Conservation (phyloP, 2,113 vertebrate species). For the Panthera tigris region DNA sequence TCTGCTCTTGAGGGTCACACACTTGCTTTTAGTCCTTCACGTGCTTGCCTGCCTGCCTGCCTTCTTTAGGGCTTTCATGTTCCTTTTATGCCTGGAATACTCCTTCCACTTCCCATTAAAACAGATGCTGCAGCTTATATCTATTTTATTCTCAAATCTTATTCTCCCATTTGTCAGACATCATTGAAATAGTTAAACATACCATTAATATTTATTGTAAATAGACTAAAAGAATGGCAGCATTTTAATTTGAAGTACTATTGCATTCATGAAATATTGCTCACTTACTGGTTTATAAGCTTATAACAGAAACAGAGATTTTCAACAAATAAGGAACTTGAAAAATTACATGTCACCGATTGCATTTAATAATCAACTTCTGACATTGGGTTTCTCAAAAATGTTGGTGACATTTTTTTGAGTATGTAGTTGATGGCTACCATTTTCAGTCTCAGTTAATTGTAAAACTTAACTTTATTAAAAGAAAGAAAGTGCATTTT, state of each 20-base stretch:
- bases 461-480: slow-evolving; percentile 22
- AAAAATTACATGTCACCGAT: neutral
- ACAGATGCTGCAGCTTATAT: neutral
- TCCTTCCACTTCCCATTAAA: neutral
- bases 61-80: neutral
- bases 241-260: slow-evolving; percentile 7
- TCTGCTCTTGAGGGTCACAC: neutral
- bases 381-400: slow-evolving; percentile 25
- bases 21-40: neutral
- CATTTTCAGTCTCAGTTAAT: slow-evolving; percentile 31
- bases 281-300: neutral
- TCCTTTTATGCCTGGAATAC: neutral
- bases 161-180: neutral
- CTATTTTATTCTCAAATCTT: neutral
- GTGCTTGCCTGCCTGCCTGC: neutral
- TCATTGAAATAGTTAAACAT: neutral
- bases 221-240: neutral
- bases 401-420: neutral
- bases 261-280: neutral
- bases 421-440: neutral
- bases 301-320: neutral
- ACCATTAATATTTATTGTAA: slow-evolving; percentile 3
- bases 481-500: neutral
- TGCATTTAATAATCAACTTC: slow-evolving; percentile 18
- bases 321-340: neutral